Percentiles rank a stretch among this genome's conserved stretches.
These are phyloP conservation scores for Trigoniulus corallinus DNA, from an alignment of 1,140 invertebrate genomes.

Conservation along the genomic window DNA sequence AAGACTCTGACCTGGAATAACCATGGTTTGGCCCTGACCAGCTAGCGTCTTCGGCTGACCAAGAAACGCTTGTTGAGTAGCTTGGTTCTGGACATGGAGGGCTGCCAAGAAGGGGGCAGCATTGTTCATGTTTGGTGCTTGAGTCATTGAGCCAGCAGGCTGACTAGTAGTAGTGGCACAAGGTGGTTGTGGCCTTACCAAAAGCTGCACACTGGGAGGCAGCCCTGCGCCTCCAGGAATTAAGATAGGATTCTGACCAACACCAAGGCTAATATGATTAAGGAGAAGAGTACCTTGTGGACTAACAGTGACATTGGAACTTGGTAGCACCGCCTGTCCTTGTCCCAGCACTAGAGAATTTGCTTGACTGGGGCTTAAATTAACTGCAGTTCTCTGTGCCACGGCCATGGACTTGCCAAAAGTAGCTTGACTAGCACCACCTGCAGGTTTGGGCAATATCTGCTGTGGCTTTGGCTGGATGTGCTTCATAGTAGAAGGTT, in stretches of 20 bases:
- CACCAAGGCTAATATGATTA: constrained; percentile 14
- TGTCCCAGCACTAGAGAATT: constrained; percentile 12
- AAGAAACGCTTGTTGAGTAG: constrained; percentile 10
- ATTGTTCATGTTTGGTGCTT: constrained; percentile 10
- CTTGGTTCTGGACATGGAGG: constrained; percentile 13
- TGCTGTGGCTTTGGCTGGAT: constrained; percentile 20
- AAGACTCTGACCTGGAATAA: background rate
- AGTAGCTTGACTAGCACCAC: background rate
- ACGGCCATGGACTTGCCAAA: constrained; percentile 3
- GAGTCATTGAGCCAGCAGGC: constrained; percentile 2
- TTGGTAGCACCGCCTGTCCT: constrained; percentile 7
- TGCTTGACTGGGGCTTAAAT: background rate
- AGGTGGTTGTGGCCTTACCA: constrained; percentile 21
- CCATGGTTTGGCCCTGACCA: background rate
- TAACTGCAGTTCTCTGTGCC: constrained; percentile 3
- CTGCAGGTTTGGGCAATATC: constrained; percentile 18
- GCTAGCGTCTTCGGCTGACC: constrained; percentile 4
- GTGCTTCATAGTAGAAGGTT: constrained; percentile 10
- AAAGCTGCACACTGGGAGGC: constrained; percentile 19
- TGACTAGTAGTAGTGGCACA: constrained; percentile 1
- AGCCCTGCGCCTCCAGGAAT: constrained; percentile 18
- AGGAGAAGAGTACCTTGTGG: constrained; percentile 16
- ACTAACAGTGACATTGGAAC: background rate
- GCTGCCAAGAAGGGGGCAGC: constrained; percentile 13
- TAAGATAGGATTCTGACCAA: constrained; percentile 22